Evolutionary conservation across 1,140 invertebrate species (phyloP).

Genomic region (Spodoptera frugiperda): DNA sequence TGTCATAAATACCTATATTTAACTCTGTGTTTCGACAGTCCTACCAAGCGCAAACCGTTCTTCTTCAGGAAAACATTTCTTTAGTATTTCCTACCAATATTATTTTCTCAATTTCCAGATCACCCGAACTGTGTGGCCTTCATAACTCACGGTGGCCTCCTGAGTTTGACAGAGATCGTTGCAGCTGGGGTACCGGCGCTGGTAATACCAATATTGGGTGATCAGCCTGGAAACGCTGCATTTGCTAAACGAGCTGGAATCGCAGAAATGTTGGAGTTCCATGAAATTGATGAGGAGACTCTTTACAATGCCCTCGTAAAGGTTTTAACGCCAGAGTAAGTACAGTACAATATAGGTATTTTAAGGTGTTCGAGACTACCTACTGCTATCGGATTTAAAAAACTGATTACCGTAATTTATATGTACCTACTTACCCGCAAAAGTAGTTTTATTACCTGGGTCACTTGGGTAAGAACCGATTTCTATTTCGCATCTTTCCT

Average conservation of each 20-base stretch:
- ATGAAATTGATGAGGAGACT: conserved; percentile 54
- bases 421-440: no score
- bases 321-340: conserved; percentile 86
- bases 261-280: conserved; percentile 59
- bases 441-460: no score
- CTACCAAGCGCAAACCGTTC: no score
- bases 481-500: no score
- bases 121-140: conserved; percentile 82
- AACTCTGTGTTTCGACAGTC: no score
- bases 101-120: conserved; percentile 56
- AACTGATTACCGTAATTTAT: no score
- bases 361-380: no score
- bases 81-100: no score
- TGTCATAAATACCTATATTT: no score
- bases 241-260: conserved; percentile 67
- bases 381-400: no score
- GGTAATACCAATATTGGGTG: conserved; percentile 69
- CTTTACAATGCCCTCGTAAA: conserved; percentile 77
- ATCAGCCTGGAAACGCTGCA: conserved; percentile 83
- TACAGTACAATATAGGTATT: conserved; percentile 17
- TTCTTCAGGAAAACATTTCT: no score
- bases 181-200: conserved; percentile 69
- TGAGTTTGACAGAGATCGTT: conserved; percentile 79
- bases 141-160: conserved; percentile 87
- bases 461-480: no score